Conservation (phyloP, 2,888 invertebrate species). For the Heliconius erato region DNA sequence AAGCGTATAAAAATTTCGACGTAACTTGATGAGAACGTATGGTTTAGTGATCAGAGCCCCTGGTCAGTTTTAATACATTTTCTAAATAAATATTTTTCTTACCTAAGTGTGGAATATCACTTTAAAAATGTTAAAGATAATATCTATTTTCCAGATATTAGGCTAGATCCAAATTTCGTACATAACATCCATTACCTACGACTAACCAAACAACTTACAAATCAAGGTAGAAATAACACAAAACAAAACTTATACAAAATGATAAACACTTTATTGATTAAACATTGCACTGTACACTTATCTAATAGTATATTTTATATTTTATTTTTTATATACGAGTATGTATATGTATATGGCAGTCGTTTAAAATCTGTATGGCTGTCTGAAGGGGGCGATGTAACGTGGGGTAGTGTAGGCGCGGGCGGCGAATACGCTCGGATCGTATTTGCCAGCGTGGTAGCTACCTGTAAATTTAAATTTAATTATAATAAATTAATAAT, state of each 20-base stretch:
- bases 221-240: not conserved
- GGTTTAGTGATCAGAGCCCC: too few species aligned
- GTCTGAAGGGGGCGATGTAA: conserved; percentile 62
- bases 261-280: conserved; percentile 55
- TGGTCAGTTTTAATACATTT: too few species aligned
- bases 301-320: conserved; percentile 43
- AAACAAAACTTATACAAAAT: conserved; percentile 15
- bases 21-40: too few species aligned
- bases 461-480: conserved; percentile 67
- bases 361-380: conserved; percentile 62
- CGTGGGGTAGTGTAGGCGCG: conserved; percentile 60
- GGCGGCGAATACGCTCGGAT: conserved; percentile 66
- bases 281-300: conserved; percentile 57
- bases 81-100: too few species aligned
- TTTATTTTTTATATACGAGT: conserved; percentile 13
- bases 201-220: too few species aligned
- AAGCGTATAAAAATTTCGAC: too few species aligned
- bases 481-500: too few species aligned
- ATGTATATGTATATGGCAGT: conserved; percentile 36
- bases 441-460: conserved; percentile 74
- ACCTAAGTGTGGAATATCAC: too few species aligned
- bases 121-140: too few species aligned
- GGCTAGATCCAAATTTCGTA: too few species aligned
- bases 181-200: too few species aligned
- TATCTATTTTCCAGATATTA: too few species aligned